Conservation (phyloP, 2,888 invertebrate species). For the Omphaloscelis lunosa region DNA sequence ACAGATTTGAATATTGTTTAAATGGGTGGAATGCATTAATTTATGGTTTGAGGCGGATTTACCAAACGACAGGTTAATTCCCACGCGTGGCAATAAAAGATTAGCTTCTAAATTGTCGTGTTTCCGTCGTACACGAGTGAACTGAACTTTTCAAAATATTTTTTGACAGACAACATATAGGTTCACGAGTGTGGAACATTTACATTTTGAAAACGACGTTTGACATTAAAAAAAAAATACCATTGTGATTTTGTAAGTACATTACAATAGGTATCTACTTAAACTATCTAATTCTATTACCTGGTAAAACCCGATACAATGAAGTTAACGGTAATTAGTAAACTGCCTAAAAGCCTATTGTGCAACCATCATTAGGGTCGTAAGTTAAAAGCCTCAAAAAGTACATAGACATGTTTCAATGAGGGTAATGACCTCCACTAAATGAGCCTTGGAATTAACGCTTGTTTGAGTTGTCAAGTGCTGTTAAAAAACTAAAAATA, state of each 20-base stretch:
- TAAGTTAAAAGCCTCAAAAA: constrained; percentile 39
- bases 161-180: background rate
- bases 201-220: background rate
- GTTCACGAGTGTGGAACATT: background rate
- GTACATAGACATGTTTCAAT: constrained; percentile 26
- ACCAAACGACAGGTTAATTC: constrained; percentile 7
- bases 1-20: constrained; percentile 21
- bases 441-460: constrained; percentile 12
- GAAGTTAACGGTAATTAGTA: constrained; percentile 19
- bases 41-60: constrained; percentile 2
- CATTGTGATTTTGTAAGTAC: background rate
- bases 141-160: background rate
- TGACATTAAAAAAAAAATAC: background rate
- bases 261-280: background rate
- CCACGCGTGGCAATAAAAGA: background rate
- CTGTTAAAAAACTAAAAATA: background rate
- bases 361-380: constrained; percentile 21
- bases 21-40: constrained; percentile 10
- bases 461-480: background rate
- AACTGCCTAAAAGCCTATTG: constrained; percentile 42
- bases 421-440: constrained; percentile 21
- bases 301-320: constrained; percentile 7
- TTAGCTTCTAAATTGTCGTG: background rate
- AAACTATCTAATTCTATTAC: background rate
- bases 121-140: background rate